Base-by-base conservation (phyloP, 92 coral and sea anemone genomes). In the Zoanthus sansibaricus region DNA sequence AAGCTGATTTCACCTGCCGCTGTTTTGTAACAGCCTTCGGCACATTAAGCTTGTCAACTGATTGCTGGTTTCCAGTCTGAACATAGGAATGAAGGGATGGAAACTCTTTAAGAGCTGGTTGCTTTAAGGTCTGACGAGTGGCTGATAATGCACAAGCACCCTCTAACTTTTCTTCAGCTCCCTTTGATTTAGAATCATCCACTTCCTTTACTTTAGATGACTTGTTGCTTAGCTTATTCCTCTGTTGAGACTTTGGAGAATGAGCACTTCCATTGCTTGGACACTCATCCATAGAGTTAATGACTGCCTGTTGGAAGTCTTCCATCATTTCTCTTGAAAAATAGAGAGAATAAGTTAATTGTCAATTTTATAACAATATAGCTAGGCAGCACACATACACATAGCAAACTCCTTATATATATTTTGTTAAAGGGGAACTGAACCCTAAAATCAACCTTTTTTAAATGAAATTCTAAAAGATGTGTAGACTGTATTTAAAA, bases 171-270 rank as follows among this genome's bases (percentile, higher is more conserved):
- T 46, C 52, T 12, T 66, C 71, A 6, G 47, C 61, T 9, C 1
- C 16, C n/a, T 67, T 44, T 18, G 20, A 7, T 66, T 44, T 52
- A 12, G 25, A 14, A 5, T 13, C 7, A 33, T 59, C 85, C 46
- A 44, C 59, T 31, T 62, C 25, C 18, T 1, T 74, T 45, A 54
- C 62, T 67, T 64, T 80, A 45, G 37, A 17, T 48, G 82, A 56
- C 18, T 52, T 76, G 13, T 74, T 66, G 32, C 48, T 46, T 10
- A 66, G 66, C 13, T 13, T 49, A 42, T 37, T 80, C 58, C 20
- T 64, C 12, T 6, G 75, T 66, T 46, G 61, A 37, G 84, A 45
- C 49, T 71, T 89, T 89, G 92, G 76, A 66, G 76, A 77, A 61
- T 70, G 74, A 11, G 79, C 47, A 16, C 44, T 77, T 54, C 37